phyloP scores from a whole-genome alignment of 2,888 invertebrate species.

The Leptogaster cylindrica region DNA sequence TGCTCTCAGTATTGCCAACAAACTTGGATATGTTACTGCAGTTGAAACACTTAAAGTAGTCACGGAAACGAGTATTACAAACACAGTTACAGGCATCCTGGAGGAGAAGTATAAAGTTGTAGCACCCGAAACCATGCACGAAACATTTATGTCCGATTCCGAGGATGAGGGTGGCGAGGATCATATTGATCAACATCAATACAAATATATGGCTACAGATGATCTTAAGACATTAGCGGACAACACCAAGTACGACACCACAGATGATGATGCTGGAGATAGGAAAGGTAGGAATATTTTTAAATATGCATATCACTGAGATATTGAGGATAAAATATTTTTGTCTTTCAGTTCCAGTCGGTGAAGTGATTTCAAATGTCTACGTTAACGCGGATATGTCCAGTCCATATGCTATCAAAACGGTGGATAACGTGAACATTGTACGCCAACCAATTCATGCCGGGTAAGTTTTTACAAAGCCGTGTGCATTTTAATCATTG shows the following conservation, averaged over 20 bases:
- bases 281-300: constrained; percentile 40
- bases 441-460: constrained; percentile 69
- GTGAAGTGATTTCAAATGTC: constrained; percentile 48
- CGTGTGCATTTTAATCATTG: too few species aligned
- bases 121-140: constrained; percentile 98
- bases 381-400: constrained; percentile 53
- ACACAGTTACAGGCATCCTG: constrained; percentile 62
- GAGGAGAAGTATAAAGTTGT: constrained; percentile 98
- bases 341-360: constrained; percentile 42
- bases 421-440: constrained; percentile 69
- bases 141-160: constrained; percentile 97
- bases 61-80: constrained; percentile 77
- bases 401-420: constrained; percentile 56
- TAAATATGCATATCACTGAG: background rate
- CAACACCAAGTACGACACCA: constrained; percentile 74
- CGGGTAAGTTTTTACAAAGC: too few species aligned
- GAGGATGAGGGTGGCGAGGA: constrained; percentile 95
- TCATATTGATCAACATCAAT: constrained; percentile 69
- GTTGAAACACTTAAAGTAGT: constrained; percentile 95
- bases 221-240: constrained; percentile 80
- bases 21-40: constrained; percentile 96
- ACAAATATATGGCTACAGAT: constrained; percentile 82
- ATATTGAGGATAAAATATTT: background rate
- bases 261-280: constrained; percentile 67
- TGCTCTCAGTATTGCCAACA: constrained; percentile 93